Conservation (phyloP, 2,113 vertebrate species). For the Rousettus leschenaultii region DNA sequence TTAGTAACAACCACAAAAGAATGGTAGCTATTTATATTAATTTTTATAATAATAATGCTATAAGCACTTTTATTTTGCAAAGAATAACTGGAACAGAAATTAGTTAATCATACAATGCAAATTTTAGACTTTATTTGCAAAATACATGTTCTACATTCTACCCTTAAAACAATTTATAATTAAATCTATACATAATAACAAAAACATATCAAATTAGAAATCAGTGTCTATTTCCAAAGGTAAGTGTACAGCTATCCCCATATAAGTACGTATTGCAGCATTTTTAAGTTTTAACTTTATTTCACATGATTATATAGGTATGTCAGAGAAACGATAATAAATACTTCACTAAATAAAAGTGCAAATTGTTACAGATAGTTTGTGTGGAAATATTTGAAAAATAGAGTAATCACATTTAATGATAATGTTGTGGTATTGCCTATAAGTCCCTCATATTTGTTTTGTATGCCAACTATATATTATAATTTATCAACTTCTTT, state of each 20-base stretch:
- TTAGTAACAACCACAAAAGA: neutral
- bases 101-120: neutral
- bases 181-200: neutral
- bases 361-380: neutral
- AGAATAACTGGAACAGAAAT: neutral
- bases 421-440: neutral
- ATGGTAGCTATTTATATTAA: neutral
- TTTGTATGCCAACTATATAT: neutral
- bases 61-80: neutral
- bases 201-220: neutral
- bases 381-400: neutral
- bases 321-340: neutral
- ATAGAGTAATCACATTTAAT: neutral
- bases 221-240: neutral
- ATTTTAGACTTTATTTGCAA: neutral
- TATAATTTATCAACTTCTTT: neutral
- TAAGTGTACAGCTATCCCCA: neutral
- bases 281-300: neutral
- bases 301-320: neutral
- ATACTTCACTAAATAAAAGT: neutral
- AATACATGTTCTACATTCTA: neutral
- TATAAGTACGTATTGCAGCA: neutral
- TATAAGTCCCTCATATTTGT: neutral
- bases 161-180: neutral
- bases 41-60: neutral